phyloP scores from a whole-genome alignment of 2,113 vertebrate genomes.

The Phaetusa simplex region DNA sequence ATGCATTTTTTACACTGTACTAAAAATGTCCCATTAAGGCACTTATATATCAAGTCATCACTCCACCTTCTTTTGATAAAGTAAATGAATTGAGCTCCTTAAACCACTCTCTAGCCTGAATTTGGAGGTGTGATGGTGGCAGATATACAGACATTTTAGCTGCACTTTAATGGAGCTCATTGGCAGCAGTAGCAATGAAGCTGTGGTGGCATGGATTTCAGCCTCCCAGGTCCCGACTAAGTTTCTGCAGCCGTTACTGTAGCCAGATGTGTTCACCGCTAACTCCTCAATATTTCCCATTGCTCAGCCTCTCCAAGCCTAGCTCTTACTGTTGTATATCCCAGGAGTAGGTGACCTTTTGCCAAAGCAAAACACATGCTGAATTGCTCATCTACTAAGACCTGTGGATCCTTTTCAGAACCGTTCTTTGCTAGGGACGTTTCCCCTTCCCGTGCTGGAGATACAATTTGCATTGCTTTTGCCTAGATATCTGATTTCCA shows the following conservation, averaged over 20 bases:
- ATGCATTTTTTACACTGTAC: not conserved
- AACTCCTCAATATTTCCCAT: not conserved
- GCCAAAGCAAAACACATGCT: not conserved
- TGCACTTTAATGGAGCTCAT: not conserved
- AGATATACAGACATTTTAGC: not conserved
- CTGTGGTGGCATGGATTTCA: not conserved
- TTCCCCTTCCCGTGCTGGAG: rapidly evolving
- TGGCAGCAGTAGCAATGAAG: not conserved
- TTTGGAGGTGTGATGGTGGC: not conserved
- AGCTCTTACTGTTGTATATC: not conserved
- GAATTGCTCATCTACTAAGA: not conserved
- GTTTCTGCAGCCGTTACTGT: not conserved
- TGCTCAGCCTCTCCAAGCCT: not conserved
- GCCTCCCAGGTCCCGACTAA: not conserved
- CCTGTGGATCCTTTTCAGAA: not conserved
- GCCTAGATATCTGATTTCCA: not conserved
- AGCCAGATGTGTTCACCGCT: not conserved
- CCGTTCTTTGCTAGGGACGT: not conserved
- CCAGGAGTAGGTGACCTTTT: not conserved
- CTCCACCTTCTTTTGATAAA: not conserved
- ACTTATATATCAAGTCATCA: not conserved
- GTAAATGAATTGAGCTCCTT: not conserved
- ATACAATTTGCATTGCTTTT: not conserved
- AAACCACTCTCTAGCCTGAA: conserved; percentile 4
- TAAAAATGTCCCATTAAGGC: not conserved